Evolutionary conservation across 2,888 invertebrate species (phyloP).

Genomic region (Morpho helenor): DNA sequence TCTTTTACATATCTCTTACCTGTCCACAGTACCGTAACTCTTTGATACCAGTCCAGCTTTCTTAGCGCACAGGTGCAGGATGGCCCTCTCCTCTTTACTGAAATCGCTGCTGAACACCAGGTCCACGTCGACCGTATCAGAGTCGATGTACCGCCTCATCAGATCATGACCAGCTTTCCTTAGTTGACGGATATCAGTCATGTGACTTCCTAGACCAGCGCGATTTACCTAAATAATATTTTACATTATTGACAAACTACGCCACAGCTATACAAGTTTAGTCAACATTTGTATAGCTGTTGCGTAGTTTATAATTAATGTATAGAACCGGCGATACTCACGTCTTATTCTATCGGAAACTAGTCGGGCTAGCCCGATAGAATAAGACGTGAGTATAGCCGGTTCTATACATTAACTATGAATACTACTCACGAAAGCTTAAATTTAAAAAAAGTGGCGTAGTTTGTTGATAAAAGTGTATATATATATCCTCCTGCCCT

Average conservation of each 20-base stretch:
- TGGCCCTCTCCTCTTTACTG: conserved; percentile 81
- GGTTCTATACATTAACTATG: too few species aligned
- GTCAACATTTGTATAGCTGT: too few species aligned
- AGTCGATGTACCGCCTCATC: conserved; percentile 51
- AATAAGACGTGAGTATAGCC: too few species aligned
- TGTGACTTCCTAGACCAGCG: conserved; percentile 55
- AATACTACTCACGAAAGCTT: too few species aligned
- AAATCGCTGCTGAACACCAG: conserved; percentile 79
- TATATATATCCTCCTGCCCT: too few species aligned
- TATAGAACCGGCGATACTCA: too few species aligned
- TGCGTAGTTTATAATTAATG: too few species aligned
- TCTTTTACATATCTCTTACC: too few species aligned
- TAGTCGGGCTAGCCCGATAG: too few species aligned
- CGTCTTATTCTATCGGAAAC: too few species aligned
- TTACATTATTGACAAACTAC: neutral
- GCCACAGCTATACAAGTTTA: neutral
- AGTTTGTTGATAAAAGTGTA: too few species aligned
- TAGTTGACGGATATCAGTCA: conserved; percentile 37
- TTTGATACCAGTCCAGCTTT: conserved; percentile 63
- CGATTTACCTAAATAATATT: conserved; percentile 49
- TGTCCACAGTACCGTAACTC: conserved; percentile 68
- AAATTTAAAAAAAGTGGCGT: too few species aligned
- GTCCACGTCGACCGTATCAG: conserved; percentile 74
- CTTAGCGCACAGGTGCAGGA: conserved; percentile 77
- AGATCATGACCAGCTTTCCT: conserved; percentile 42